These are phyloP conservation scores for Haliclona indistincta DNA, from an alignment of 37 sponge, comb jelly and placozoan genomes.

Conservation along the genomic window DNA sequence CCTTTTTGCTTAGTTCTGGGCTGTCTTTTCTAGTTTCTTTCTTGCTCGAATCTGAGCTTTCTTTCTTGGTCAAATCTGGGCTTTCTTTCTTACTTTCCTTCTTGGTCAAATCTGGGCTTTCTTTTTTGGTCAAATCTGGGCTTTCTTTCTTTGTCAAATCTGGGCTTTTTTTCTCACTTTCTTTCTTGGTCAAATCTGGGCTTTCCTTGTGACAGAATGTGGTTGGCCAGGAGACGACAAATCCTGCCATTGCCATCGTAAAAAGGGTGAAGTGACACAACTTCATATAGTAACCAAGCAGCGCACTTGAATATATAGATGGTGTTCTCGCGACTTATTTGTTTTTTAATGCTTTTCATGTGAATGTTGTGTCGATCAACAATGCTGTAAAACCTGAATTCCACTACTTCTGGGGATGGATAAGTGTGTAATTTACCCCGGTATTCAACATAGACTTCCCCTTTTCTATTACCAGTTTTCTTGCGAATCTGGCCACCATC, in stretches of 20 bases:
- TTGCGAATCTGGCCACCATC: slow-evolving; percentile 37
- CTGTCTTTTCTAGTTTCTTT: neutral
- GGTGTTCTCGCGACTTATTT: neutral
- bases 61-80: neutral
- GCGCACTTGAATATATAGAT: slow-evolving; percentile 54
- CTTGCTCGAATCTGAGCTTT: neutral
- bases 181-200: neutral
- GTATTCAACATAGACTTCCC: slow-evolving; percentile 1
- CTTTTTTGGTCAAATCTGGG: neutral
- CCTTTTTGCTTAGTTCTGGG: neutral
- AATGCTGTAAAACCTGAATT: slow-evolving; percentile 20
- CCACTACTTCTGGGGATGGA: slow-evolving; percentile 18
- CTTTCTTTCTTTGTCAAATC: neutral
- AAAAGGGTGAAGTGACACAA: slow-evolving; percentile 68
- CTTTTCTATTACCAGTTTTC: slow-evolving; percentile 7
- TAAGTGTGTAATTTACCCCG: no score
- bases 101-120: neutral
- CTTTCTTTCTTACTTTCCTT: slow-evolving; percentile 7
- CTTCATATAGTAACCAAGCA: slow-evolving; percentile 47
- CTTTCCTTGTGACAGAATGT: slow-evolving; percentile 1
- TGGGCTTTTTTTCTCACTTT: neutral
- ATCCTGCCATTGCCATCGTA: slow-evolving; percentile 72
- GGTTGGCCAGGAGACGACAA: slow-evolving; percentile 57
- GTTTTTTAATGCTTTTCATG: slow-evolving; percentile 5
- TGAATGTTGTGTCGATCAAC: slow-evolving; percentile 57